Base-by-base conservation (phyloP, 2,113 vertebrate species). In the Charina bottae region DNA sequence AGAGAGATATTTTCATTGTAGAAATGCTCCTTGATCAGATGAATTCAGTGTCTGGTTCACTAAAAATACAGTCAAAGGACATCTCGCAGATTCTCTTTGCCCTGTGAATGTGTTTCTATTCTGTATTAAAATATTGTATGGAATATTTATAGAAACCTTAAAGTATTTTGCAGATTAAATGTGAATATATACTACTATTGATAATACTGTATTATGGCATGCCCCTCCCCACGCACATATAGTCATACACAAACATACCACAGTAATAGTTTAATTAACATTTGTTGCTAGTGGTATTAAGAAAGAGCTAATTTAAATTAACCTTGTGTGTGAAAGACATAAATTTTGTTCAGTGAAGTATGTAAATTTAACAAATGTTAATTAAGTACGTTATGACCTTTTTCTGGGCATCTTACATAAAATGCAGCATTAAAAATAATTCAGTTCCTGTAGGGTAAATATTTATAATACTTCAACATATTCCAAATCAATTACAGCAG, bases 211-310 rank as follows among this genome's bases (percentile, higher is more conserved):
- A 92, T 0, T 53, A 89, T 46, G 12, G 46, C 49, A 42, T 64
- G 11, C 12, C n/a, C 46, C 37, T 78, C 10, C 84, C 12, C 2
- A 3, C 13, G 37, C 24, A 37, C 59, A 68, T 42, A 13, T 17
- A 83, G 2, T 4, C 59, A 10, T 68, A 86, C 42, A 21, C 72
- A 84, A 23, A 95, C 62, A 87, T 37, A 59, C 54, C 78, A 93
- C 28, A 93, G 90, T 95, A 94, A 94, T 96, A 94, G 91, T 94
- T 96, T 96, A 94, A 95, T 96, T 97, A 96, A 95, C 86, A 96
- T 90, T 94, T 96, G 56, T 93, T 96, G 95, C 94, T 96, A 96
- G 94, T 96, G 95, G 87, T 95, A 96, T 91, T 96, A 95, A 90
- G 85, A 95, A 96, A 96, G 90, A 88, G 89, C 92, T 96, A 94